phyloP scores from a whole-genome alignment of 2,797 vertebrate genomes.

The Hypotaenidia okinawae region DNA sequence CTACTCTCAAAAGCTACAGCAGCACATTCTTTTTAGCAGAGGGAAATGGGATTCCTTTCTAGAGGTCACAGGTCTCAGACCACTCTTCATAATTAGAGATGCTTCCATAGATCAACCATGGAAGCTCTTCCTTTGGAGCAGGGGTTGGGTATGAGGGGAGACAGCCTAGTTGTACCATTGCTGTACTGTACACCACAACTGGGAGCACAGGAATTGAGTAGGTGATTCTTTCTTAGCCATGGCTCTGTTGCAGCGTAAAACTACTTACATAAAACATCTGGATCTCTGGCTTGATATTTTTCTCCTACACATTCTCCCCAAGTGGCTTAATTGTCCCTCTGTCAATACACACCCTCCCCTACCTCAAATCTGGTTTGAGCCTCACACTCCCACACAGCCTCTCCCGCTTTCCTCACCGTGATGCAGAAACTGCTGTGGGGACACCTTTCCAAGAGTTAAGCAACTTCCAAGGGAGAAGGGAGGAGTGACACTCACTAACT shows the following conservation, averaged over 20 bases:
- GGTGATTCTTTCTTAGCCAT: not conserved
- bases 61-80: not conserved
- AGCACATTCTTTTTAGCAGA: not conserved
- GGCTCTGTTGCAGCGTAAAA: not conserved
- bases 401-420: conserved; percentile 19
- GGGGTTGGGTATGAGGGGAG: not conserved
- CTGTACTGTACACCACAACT: not conserved
- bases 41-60: not conserved
- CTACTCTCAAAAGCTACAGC: not conserved
- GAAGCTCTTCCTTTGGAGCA: not conserved
- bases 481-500: conserved; percentile 17
- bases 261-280: conserved; percentile 11
- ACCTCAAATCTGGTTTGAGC: conserved; percentile 41
- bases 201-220: not conserved
- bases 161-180: not conserved
- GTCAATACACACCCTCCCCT: conserved; percentile 34
- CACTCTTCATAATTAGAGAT: not conserved
- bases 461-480: conserved; percentile 31
- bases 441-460: conserved; percentile 35
- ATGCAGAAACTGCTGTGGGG: conserved; percentile 18
- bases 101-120: not conserved
- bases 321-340: conserved; percentile 30
- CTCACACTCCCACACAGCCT: conserved; percentile 18
- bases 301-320: conserved; percentile 55
- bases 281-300: not conserved